These are phyloP conservation scores for Andrena hattorfiana DNA, from an alignment of 2,888 invertebrate species.

Conservation along the genomic window DNA sequence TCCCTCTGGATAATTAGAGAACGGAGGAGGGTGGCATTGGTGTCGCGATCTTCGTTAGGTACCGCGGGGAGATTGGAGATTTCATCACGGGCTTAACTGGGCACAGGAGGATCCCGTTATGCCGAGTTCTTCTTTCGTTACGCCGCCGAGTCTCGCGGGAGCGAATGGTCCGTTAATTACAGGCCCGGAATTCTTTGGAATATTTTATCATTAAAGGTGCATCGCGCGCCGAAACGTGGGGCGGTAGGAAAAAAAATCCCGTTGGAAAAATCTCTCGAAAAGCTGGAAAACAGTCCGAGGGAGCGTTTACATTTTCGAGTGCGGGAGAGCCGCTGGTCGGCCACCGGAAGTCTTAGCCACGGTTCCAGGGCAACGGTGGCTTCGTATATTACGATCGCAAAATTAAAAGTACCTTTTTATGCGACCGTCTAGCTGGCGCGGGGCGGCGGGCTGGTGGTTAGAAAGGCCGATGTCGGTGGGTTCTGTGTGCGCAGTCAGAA, in stretches of 20 bases:
- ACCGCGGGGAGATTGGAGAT: conserved; percentile 16
- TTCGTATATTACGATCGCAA: conserved; percentile 52
- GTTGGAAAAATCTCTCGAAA: background rate
- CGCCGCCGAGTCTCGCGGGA: background rate
- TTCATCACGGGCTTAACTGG: conserved; percentile 37
- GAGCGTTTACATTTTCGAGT: conserved; percentile 22
- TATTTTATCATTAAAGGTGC: background rate
- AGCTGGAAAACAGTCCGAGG: background rate
- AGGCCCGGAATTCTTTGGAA: background rate
- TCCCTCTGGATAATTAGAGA: conserved; percentile 21
- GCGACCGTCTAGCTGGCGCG: conserved; percentile 13
- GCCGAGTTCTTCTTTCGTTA: background rate
- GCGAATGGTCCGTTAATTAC: conserved; percentile 18
- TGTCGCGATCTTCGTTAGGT: conserved; percentile 10
- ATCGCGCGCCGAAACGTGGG: background rate
- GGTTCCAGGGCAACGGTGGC: background rate
- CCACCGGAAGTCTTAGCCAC: conserved; percentile 18
- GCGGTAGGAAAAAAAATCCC: background rate
- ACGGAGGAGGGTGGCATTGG: background rate
- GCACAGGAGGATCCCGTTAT: background rate
- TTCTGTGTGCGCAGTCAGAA: conserved; percentile 15
- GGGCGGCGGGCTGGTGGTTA: conserved; percentile 10
- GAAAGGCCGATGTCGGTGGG: conserved; percentile 54
- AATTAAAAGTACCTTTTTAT: conserved; percentile 66
- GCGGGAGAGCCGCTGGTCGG: background rate